These are phyloP conservation scores for Thunnus maccoyii DNA, from an alignment of 2,113 vertebrate species.

Conservation along the genomic window DNA sequence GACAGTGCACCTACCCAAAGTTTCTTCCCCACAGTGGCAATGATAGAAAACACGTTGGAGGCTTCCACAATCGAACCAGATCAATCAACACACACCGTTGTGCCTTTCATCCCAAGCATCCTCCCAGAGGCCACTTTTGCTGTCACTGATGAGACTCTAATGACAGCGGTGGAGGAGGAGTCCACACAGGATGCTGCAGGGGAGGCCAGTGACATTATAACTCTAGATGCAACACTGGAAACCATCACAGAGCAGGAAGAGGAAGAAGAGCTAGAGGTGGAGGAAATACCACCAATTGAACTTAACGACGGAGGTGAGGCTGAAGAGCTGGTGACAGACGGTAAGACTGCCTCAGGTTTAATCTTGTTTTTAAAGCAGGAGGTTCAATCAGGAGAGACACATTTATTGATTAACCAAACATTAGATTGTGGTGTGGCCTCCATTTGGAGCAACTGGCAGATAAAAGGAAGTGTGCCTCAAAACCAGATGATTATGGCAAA, in stretches of 20 bases:
- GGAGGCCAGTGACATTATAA: constrained; percentile 9
- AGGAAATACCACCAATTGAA: constrained; percentile 35
- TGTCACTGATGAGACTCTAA: constrained; percentile 22
- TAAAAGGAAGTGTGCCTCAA: neutral
- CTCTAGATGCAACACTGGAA: constrained; percentile 14
- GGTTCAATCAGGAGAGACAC: constrained; percentile 2
- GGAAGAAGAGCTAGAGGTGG: constrained; percentile 31
- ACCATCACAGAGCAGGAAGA: constrained; percentile 28
- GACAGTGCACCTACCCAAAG: constrained; percentile 1
- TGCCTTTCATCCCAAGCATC: constrained; percentile 61
- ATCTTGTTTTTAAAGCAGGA: constrained; percentile 25
- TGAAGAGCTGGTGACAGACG: constrained; percentile 35
- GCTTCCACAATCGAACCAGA: constrained; percentile 47
- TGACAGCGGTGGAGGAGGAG: constrained; percentile 44
- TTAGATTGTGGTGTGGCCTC: neutral
- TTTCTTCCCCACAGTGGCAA: constrained; percentile 63
- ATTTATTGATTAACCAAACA: constrained; percentile 28
- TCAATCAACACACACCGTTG: constrained; percentile 42
- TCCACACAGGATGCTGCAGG: constrained; percentile 15
- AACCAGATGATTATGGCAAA: neutral
- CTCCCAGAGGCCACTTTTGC: constrained; percentile 40
- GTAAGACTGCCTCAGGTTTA: constrained; percentile 38
- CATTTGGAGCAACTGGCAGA: constrained; percentile 16
- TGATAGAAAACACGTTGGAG: constrained; percentile 52
- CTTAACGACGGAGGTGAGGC: constrained; percentile 38